A percentile compares a stretch with the other conserved stretches of the same genome.
These are phyloP conservation scores for Acromyrmex heyeri DNA, from an alignment of 1,140 invertebrate genomes.

Conservation along the genomic window DNA sequence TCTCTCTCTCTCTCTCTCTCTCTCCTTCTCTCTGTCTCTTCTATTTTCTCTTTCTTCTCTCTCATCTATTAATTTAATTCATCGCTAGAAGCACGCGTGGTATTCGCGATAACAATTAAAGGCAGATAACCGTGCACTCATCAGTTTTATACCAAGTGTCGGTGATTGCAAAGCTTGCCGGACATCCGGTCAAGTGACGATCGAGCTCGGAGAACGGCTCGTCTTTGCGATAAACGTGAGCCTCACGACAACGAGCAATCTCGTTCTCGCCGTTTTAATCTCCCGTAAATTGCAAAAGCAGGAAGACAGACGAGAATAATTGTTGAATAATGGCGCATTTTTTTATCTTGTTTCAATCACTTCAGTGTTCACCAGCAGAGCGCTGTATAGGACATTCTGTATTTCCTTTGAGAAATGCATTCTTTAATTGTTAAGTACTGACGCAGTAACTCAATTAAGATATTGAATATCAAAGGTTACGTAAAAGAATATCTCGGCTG, in stretches of 20 bases:
- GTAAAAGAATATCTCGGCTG: neutral
- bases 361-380: neutral
- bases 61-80: conserved; percentile 10
- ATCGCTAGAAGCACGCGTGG: neutral
- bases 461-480: conserved; percentile 13
- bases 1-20: neutral
- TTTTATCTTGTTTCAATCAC: conserved; percentile 26
- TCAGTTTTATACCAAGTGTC: neutral
- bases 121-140: neutral
- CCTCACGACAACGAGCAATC: conserved; percentile 18
- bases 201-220: neutral
- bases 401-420: conserved; percentile 17
- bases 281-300: conserved; percentile 40
- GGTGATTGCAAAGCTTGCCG: neutral
- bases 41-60: neutral
- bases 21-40: too few species aligned
- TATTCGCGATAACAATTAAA: conserved; percentile 48
- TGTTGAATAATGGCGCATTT: conserved; percentile 16
- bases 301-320: conserved; percentile 29
- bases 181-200: conserved; percentile 6
- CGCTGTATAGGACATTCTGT: neutral
- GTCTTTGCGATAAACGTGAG: conserved; percentile 20
- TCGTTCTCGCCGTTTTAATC: conserved; percentile 10
- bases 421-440: neutral
- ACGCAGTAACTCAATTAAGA: neutral